Evolutionary conservation across 1,140 invertebrate genomes (phyloP).

Genomic region (Babylonia areolata): DNA sequence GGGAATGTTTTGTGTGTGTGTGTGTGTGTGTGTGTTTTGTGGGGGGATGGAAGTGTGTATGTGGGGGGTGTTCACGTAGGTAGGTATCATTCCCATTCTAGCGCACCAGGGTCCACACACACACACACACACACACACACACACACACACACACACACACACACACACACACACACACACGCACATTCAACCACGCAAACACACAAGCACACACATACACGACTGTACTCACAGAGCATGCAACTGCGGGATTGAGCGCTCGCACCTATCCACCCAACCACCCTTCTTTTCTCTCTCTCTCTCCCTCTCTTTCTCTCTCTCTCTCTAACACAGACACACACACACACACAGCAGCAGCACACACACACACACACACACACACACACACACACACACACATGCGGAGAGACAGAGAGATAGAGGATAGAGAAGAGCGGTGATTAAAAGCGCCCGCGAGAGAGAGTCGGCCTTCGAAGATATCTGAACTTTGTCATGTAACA

Average conservation of each 20-base stretch:
- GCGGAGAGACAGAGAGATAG: not conserved
- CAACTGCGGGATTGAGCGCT: too few species aligned
- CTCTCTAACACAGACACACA: not conserved
- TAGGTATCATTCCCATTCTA: too few species aligned
- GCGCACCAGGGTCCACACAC: not conserved
- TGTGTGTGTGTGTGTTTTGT: too few species aligned
- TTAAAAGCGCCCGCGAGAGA: conserved; percentile 21
- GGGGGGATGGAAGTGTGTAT: too few species aligned
- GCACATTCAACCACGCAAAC: not conserved
- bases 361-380: not conserved
- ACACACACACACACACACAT: not conserved
- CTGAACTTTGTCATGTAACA: too few species aligned
- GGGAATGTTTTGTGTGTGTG: too few species aligned
- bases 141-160: not conserved
- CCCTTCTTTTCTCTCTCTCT: too few species aligned
- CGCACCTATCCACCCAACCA: too few species aligned
- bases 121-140: not conserved
- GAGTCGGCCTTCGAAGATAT: not conserved
- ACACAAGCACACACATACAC: not conserved
- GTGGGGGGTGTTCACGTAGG: too few species aligned
- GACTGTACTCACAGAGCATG: not conserved
- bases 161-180: not conserved
- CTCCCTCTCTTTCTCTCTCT: too few species aligned
- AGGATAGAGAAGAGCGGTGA: not conserved
- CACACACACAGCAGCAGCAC: not conserved